These are phyloP conservation scores for Aegotheles bennettii DNA, from an alignment of 2,113 vertebrate genomes.

Conservation along the genomic window DNA sequence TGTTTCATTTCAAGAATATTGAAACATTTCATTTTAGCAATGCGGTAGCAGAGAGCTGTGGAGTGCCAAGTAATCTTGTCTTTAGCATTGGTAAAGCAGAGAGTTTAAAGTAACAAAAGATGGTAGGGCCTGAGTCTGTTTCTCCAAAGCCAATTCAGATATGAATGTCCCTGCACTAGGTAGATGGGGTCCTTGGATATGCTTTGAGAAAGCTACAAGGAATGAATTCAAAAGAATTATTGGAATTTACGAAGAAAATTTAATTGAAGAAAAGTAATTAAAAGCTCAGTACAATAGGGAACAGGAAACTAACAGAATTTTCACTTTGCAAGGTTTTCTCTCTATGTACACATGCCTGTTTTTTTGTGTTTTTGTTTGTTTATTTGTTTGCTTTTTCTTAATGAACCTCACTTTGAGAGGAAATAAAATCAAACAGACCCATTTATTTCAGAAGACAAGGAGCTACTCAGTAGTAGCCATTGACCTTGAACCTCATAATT, in stretches of 20 bases:
- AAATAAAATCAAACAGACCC: neutral
- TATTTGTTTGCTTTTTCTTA: neutral
- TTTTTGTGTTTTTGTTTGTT: too few relatives aligned
- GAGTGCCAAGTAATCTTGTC: neutral
- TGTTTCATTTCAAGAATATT: constrained; percentile 47
- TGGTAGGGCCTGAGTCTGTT: neutral
- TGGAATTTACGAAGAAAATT: neutral
- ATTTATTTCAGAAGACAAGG: neutral
- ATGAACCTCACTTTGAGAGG: neutral
- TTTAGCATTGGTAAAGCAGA: neutral
- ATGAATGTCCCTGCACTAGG: neutral
- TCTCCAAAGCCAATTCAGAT: neutral
- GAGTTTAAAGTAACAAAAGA: neutral
- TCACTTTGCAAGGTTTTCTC: neutral
- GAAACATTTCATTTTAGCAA: constrained; percentile 42
- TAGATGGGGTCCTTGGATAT: neutral
- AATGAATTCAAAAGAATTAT: neutral
- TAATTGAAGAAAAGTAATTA: neutral
- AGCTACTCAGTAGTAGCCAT: neutral
- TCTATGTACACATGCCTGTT: rapidly evolving
- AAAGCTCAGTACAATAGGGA: neutral
- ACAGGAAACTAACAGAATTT: neutral
- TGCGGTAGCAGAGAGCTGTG: neutral
- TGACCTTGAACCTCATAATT: neutral
- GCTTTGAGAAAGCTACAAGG: neutral